These are phyloP conservation scores for Apodemus sylvaticus DNA, from an alignment of 2,113 vertebrate genomes.

Conservation along the genomic window DNA sequence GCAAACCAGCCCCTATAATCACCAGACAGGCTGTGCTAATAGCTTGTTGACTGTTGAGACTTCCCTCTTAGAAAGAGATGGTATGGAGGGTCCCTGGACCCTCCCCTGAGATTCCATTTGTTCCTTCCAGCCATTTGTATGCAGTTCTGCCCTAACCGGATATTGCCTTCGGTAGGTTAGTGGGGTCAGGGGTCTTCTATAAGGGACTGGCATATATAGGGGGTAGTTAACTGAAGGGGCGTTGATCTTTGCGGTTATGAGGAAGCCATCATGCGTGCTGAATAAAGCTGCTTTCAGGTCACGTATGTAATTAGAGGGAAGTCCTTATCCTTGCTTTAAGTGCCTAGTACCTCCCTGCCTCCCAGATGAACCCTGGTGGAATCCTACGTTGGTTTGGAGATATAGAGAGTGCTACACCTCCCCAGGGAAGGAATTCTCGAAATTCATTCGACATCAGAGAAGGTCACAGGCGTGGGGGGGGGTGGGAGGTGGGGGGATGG, in stretches of 20 bases:
- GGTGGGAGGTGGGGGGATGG: too few species aligned
- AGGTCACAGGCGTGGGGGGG: too few species aligned
- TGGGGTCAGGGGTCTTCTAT: background rate
- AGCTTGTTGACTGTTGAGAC: background rate
- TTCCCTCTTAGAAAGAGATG: background rate
- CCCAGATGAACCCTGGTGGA: background rate
- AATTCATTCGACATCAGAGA: background rate
- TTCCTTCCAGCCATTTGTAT: background rate
- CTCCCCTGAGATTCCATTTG: background rate
- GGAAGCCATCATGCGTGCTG: background rate
- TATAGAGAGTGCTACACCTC: background rate
- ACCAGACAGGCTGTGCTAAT: background rate
- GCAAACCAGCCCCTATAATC: background rate
- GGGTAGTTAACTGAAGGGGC: background rate
- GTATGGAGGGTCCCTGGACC: background rate
- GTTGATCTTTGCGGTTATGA: background rate
- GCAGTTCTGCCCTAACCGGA: background rate
- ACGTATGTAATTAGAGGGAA: background rate
- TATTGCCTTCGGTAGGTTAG: background rate
- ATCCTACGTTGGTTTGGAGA: background rate
- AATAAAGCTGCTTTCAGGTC: background rate
- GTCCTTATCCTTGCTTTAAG: background rate
- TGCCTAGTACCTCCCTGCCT: background rate
- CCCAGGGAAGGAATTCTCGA: background rate
- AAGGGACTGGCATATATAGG: background rate